Evolutionary conservation across 2,888 invertebrate species (phyloP).

Genomic region (Euplexia lucipara): DNA sequence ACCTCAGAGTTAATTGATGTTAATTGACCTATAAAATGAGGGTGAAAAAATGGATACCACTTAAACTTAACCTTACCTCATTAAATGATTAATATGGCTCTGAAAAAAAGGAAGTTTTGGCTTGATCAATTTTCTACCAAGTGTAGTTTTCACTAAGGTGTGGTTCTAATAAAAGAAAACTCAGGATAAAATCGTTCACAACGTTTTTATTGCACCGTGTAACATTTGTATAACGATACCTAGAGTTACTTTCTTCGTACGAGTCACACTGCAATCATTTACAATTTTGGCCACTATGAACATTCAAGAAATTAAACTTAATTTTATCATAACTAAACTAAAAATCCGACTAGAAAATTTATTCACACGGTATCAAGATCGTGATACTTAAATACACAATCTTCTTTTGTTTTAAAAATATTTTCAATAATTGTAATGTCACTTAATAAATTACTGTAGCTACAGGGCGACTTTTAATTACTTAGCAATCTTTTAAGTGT

Average conservation of each 20-base stretch:
- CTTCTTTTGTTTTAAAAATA: neutral
- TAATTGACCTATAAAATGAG: too few species aligned
- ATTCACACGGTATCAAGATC: too few species aligned
- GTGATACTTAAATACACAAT: too few species aligned
- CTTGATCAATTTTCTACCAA: too few species aligned
- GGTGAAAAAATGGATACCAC: too few species aligned
- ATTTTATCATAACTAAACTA: constrained; percentile 5
- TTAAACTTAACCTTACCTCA: too few species aligned
- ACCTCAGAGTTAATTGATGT: too few species aligned
- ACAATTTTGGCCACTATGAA: constrained; percentile 62
- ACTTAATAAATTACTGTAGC: neutral
- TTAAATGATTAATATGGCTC: too few species aligned
- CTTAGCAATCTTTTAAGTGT: too few species aligned
- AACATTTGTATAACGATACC: constrained; percentile 83
- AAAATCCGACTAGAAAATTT: neutral
- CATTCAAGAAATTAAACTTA: constrained; percentile 8
- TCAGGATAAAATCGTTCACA: constrained; percentile 78
- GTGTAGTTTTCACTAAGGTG: neutral
- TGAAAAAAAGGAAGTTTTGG: too few species aligned
- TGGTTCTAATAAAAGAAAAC: constrained; percentile 38
- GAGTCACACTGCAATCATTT: constrained; percentile 57
- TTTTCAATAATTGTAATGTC: neutral
- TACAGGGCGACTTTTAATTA: too few species aligned
- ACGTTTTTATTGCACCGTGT: constrained; percentile 86
- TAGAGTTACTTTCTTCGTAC: constrained; percentile 53